Evolutionary conservation across 2,797 vertebrate species (phyloP).

Genomic region (Hephaestus fuliginosus): DNA sequence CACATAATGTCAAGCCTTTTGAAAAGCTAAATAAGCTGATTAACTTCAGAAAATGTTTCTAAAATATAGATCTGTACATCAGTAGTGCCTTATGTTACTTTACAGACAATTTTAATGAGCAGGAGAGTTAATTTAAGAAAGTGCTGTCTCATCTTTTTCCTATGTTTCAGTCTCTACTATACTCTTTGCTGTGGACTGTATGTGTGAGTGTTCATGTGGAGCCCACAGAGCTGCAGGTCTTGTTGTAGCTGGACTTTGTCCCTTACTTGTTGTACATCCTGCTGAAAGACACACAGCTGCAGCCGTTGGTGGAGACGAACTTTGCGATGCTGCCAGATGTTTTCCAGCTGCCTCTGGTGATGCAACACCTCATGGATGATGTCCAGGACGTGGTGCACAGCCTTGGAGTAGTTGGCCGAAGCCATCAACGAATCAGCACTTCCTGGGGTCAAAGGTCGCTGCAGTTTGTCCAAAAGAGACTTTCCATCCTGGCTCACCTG

Average conservation of each 20-base stretch:
- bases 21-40: not conserved
- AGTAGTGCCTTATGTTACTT: not conserved
- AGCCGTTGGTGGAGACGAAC: slow-evolving; percentile 97
- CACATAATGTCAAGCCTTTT: not conserved
- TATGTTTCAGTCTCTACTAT: not conserved
- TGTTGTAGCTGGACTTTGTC: not conserved
- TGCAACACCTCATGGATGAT: slow-evolving; percentile 97
- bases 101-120: not conserved
- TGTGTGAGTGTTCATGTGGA: not conserved
- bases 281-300: slow-evolving; percentile 98
- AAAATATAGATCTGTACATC: not conserved
- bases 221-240: not conserved
- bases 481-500: slow-evolving; percentile 99
- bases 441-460: slow-evolving; percentile 95
- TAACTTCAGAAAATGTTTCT: not conserved
- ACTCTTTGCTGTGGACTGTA: not conserved
- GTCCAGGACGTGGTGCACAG: slow-evolving; percentile 96
- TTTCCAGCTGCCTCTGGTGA: slow-evolving; percentile 97
- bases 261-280: slow-evolving; percentile 96
- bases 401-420: slow-evolving; percentile 98
- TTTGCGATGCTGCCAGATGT: slow-evolving; percentile 99
- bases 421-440: slow-evolving; percentile 95
- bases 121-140: not conserved
- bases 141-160: too few relatives aligned
- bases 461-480: slow-evolving; percentile 96